A percentile compares a stretch with the other conserved stretches of the same genome.
phyloP scores from a whole-genome alignment of 1,140 invertebrate species.

The Drosophila kanapiae region DNA sequence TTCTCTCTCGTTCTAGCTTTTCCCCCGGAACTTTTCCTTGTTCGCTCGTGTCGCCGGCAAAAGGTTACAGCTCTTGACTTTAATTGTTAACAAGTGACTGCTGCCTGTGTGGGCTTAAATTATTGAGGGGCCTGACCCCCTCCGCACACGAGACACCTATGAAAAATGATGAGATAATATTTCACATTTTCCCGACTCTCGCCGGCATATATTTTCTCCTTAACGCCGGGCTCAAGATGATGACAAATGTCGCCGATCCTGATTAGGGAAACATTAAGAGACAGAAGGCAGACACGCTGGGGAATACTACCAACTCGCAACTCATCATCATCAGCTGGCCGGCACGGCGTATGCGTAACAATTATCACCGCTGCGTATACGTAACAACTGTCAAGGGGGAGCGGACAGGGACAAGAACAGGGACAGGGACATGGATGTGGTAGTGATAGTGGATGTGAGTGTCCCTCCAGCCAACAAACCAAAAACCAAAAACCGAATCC shows the following conservation, averaged over 20 bases:
- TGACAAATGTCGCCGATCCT: conserved; percentile 47
- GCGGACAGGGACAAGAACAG: background rate
- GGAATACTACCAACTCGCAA: conserved; percentile 3
- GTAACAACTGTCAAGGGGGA: conserved; percentile 54
- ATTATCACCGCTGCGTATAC: conserved; percentile 60
- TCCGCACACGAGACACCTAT: conserved; percentile 32
- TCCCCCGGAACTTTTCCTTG: background rate
- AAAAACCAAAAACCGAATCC: conserved; percentile 6
- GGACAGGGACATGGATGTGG: background rate
- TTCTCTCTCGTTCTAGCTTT: background rate
- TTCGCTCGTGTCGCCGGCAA: conserved; percentile 41
- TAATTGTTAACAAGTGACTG: conserved; percentile 82
- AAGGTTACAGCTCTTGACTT: conserved; percentile 80
- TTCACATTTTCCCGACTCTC: conserved; percentile 40
- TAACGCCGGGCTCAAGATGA: conserved; percentile 20
- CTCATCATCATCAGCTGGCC: conserved; percentile 50
- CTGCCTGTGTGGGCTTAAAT: conserved; percentile 58
- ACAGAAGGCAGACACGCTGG: conserved; percentile 3
- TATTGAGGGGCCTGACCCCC: conserved; percentile 47
- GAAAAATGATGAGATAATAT: conserved; percentile 66
- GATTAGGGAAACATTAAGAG: conserved; percentile 34
- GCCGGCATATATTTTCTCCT: conserved; percentile 46
- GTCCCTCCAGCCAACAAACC: background rate
- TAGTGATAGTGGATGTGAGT: background rate
- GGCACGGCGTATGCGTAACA: conserved; percentile 64